A percentile compares a stretch with the other conserved stretches of the same genome.
Evolutionary conservation across 1,140 invertebrate genomes (phyloP).

Genomic region (Drosophila lacertosa): DNA sequence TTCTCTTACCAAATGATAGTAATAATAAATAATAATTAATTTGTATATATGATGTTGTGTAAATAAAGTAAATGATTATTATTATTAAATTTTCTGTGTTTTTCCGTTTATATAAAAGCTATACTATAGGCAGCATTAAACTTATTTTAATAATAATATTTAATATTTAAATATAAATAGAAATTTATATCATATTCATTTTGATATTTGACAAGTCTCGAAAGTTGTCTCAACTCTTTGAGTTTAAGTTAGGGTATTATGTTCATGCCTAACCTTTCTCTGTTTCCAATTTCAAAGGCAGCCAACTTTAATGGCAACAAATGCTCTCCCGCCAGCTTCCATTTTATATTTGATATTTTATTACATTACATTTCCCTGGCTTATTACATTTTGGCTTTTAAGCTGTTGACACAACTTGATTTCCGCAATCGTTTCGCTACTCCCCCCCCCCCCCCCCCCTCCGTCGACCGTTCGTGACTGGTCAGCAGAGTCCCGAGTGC

Average conservation of each 20-base stretch:
- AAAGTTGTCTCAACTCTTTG: too few relatives aligned
- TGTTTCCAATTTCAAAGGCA: conserved; percentile 70
- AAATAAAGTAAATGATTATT: too few relatives aligned
- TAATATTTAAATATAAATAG: too few relatives aligned
- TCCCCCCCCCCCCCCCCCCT: conserved; percentile 1
- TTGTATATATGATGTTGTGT: too few relatives aligned
- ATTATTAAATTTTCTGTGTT: too few relatives aligned
- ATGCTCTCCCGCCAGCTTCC: conserved; percentile 53
- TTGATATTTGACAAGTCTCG: too few relatives aligned
- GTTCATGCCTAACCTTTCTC: conserved; percentile 11
- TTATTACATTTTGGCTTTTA: conserved; percentile 83
- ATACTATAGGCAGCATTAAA: too few relatives aligned
- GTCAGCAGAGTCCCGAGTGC: conserved; percentile 32
- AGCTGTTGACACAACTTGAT: conserved; percentile 83
- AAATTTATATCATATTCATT: too few relatives aligned
- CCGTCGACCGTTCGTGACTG: conserved; percentile 22
- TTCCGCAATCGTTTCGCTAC: conserved; percentile 56
- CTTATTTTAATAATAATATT: too few relatives aligned
- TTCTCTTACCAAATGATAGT: too few relatives aligned
- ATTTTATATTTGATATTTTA: conserved; percentile 82
- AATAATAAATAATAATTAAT: too few relatives aligned
- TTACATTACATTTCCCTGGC: conserved; percentile 82
- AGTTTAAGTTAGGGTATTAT: neutral
- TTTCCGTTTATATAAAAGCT: too few relatives aligned
- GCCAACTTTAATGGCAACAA: conserved; percentile 78